A percentile compares a stretch with the other conserved stretches of the same genome.
Conservation (phyloP, 2,888 invertebrate genomes). For the Copidosoma aretas region DNA sequence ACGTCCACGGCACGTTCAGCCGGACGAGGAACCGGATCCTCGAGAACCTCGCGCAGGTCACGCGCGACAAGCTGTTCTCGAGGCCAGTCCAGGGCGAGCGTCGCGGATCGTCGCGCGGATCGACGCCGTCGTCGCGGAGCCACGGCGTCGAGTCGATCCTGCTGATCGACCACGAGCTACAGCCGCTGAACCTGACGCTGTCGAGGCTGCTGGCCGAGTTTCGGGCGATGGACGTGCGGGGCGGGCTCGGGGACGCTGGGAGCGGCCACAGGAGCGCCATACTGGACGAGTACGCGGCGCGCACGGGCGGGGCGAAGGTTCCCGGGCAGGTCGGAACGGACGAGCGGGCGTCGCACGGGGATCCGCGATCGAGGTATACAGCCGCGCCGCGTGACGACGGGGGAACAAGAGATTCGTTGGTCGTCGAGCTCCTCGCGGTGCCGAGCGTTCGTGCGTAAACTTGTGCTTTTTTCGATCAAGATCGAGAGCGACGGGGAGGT, state of each 20-base stretch:
- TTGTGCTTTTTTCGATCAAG: too few relatives aligned
- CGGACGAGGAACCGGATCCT: slow-evolving; percentile 21
- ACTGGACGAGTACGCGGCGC: too few relatives aligned
- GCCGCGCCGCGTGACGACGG: too few relatives aligned
- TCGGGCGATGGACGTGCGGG: slow-evolving; percentile 24
- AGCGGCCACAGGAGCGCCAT: too few relatives aligned
- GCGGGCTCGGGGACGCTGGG: not conserved
- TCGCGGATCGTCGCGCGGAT: slow-evolving; percentile 2
- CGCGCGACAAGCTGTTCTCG: slow-evolving; percentile 14
- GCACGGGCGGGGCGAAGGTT: too few relatives aligned
- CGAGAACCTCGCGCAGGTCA: slow-evolving; percentile 27
- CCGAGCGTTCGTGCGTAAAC: too few relatives aligned
- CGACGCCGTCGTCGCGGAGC: not conserved
- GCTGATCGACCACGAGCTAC: slow-evolving; percentile 38
- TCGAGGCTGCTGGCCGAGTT: slow-evolving; percentile 34
- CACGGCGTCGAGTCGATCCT: slow-evolving; percentile 44
- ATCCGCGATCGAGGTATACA: too few relatives aligned
- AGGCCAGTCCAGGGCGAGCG: not conserved
- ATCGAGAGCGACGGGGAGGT: too few relatives aligned
- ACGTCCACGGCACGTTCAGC: slow-evolving; percentile 3
- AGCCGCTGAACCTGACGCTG: slow-evolving; percentile 35
- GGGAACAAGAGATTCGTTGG: too few relatives aligned
- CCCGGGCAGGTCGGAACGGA: too few relatives aligned
- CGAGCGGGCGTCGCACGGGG: too few relatives aligned
- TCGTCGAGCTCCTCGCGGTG: too few relatives aligned